Conservation (phyloP, 2,888 invertebrate species). For the Saturnia japonica region DNA sequence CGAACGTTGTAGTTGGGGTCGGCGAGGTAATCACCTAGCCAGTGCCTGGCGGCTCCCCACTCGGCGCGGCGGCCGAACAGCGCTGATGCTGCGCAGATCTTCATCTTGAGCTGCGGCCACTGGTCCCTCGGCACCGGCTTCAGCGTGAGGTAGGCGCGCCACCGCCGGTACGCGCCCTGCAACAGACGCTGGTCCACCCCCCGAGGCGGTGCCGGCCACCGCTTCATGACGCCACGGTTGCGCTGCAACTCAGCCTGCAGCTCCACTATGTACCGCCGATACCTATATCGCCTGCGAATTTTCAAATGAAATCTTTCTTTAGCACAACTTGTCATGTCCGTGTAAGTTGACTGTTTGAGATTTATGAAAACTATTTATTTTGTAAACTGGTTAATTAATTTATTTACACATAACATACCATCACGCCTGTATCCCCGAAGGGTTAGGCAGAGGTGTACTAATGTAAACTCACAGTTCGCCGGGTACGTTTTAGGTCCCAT, state of each 20-base stretch:
- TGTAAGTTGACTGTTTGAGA: too few relatives aligned
- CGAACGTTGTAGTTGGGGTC: conserved; percentile 55
- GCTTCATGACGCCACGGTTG: conserved; percentile 49
- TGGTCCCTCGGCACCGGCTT: conserved; percentile 84
- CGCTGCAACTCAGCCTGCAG: conserved; percentile 57
- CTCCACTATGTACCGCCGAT: conserved; percentile 64
- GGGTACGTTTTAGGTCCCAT: too few relatives aligned
- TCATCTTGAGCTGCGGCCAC: conserved; percentile 90
- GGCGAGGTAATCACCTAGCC: conserved; percentile 73
- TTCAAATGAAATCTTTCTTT: too few relatives aligned
- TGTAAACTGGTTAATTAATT: too few relatives aligned
- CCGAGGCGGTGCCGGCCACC: conserved; percentile 91
- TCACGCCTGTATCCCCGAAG: too few relatives aligned
- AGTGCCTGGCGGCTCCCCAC: conserved; percentile 66
- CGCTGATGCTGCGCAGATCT: conserved; percentile 69
- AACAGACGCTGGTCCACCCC: conserved; percentile 81
- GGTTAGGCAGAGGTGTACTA: too few relatives aligned
- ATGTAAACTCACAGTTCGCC: too few relatives aligned
- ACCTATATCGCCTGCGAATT: conserved; percentile 62
- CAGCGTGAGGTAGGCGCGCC: conserved; percentile 95
- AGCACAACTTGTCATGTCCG: too few relatives aligned
- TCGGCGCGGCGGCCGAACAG: conserved; percentile 52
- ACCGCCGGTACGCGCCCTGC: conserved; percentile 85
- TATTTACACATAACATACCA: too few relatives aligned
- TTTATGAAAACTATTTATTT: too few relatives aligned